Evolutionary conservation across 1,140 invertebrate species (phyloP), one percentile per base, ranked within the genome.

Genomic region (Dinoponera quadriceps): DNA sequence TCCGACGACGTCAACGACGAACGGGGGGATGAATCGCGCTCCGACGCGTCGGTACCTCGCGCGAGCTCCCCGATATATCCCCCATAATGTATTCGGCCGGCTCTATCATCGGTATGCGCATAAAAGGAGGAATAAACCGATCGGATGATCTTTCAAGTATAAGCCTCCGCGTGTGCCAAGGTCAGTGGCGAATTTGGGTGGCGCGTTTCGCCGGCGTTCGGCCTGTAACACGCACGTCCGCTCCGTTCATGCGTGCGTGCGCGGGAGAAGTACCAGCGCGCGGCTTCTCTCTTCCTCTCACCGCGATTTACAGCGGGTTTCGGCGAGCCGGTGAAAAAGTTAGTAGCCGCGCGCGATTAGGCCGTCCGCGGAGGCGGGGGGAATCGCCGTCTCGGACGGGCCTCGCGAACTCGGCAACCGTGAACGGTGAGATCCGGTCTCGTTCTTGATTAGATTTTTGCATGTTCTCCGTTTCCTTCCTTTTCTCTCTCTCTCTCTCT

Each of bases 181-280:
- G 85, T 87, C 84, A 87, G 44, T 33, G 68, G 73, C 60, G 71
- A 83, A 86, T 87, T 85, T 87, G 38, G 84, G 78, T 72, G 68
- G n/a, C 72, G 85, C 60, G 44, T 54, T 38, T 49, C 29, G 59
- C 65, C 78, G 78, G 11, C 27, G 51, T 33, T 29, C 27, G 16
- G 16, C 5, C 9, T 54, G n/a, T 73, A 82, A 44, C 38, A 16
- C 20, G 75, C 51, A 55, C 27, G 27, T 38, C 27, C 27, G 60
- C 73, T 60, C 55, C 55, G 55, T 57, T 0, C 3, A 11, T 44
- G 38, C 38, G 38, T 44, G 38, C 38, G 38, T 44, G n/a, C n/a
- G n/a, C 38, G 7, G 75, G 65, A 22, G 68, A 55, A 80, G 51
- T 80, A 57, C 25, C 22, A n/a, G 5, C 29, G 38, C 38, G 38